Evolutionary conservation across 2,797 vertebrate genomes (phyloP).

Genomic region (Leptatherina wallacei): DNA sequence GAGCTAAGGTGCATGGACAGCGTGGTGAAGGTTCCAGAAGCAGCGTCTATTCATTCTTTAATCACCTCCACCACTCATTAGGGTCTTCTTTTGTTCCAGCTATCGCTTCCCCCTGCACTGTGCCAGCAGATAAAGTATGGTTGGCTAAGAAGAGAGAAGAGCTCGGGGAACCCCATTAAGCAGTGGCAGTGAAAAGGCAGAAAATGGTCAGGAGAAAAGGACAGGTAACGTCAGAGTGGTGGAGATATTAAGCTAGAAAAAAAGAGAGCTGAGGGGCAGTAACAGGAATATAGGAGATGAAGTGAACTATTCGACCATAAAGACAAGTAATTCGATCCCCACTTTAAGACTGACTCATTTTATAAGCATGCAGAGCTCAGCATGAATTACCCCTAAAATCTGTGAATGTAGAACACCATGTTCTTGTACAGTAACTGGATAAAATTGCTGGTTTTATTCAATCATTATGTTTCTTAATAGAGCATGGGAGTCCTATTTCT

Average conservation of each 20-base stretch:
- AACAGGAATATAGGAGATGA: constrained; percentile 40
- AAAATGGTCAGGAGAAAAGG: constrained; percentile 29
- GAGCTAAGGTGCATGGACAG: constrained; percentile 40
- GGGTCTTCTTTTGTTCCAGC: constrained; percentile 74
- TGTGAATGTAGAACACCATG: not conserved
- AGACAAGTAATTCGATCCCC: constrained; percentile 41
- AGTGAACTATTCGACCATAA: constrained; percentile 40
- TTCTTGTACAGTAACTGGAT: constrained; percentile 9
- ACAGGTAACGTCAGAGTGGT: constrained; percentile 32
- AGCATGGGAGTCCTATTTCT: constrained; percentile 7
- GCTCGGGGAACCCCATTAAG: constrained; percentile 67
- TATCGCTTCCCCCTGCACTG: constrained; percentile 44
- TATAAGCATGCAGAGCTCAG: constrained; percentile 24
- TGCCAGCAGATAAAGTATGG: constrained; percentile 71
- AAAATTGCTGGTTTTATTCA: constrained; percentile 32
- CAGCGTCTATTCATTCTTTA: constrained; percentile 72
- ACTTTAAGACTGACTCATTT: constrained; percentile 37
- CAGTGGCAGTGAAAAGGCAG: constrained; percentile 41
- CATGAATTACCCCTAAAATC: constrained; percentile 2
- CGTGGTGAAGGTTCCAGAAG: constrained; percentile 56
- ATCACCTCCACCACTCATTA: constrained; percentile 81
- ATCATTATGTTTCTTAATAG: constrained; percentile 15
- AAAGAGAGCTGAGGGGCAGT: constrained; percentile 40
- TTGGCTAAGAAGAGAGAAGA: constrained; percentile 49
- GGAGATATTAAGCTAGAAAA: constrained; percentile 51